These are phyloP conservation scores for Pocillopora grandis DNA, from an alignment of 92 coral and sea anemone genomes.

Conservation along the genomic window DNA sequence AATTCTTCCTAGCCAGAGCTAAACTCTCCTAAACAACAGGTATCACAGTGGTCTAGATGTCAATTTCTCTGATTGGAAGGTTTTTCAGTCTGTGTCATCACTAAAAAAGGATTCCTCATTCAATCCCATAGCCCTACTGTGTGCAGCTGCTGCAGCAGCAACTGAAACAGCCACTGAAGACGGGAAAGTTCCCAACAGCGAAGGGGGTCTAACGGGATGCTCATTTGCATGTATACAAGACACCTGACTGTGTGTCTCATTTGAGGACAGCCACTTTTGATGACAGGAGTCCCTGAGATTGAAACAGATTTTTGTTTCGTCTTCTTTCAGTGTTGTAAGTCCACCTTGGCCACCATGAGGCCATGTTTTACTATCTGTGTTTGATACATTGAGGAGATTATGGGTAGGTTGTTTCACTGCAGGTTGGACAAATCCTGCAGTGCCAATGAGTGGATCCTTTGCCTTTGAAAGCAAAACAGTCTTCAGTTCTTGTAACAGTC, in stretches of 20 bases:
- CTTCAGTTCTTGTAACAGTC: constrained; percentile 84
- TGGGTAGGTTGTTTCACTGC: constrained; percentile 6
- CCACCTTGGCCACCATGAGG: not conserved
- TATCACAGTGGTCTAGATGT: too few species aligned
- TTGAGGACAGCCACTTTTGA: not conserved
- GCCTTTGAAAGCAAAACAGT: constrained; percentile 78
- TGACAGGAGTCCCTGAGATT: not conserved
- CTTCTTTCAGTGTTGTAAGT: not conserved
- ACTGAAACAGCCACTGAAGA: constrained; percentile 77
- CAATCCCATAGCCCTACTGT: constrained; percentile 61
- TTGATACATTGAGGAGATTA: not conserved
- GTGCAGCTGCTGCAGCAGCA: constrained; percentile 85
- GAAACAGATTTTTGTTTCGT: not conserved
- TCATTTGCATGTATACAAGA: not conserved
- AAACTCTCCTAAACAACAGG: too few species aligned
- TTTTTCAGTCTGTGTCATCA: constrained; percentile 64
- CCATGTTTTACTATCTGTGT: not conserved
- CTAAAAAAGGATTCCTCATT: constrained; percentile 79
- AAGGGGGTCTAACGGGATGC: constrained; percentile 1
- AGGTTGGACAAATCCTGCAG: constrained; percentile 78
- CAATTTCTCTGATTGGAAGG: too few species aligned
- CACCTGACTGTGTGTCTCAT: not conserved
- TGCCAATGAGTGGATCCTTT: constrained; percentile 79
- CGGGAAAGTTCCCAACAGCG: constrained; percentile 16
- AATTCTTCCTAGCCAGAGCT: too few species aligned